A percentile compares a stretch with the other conserved stretches of the same genome.
These are phyloP conservation scores for Lates japonicus DNA, from an alignment of 2,797 vertebrate genomes.

Conservation along the genomic window DNA sequence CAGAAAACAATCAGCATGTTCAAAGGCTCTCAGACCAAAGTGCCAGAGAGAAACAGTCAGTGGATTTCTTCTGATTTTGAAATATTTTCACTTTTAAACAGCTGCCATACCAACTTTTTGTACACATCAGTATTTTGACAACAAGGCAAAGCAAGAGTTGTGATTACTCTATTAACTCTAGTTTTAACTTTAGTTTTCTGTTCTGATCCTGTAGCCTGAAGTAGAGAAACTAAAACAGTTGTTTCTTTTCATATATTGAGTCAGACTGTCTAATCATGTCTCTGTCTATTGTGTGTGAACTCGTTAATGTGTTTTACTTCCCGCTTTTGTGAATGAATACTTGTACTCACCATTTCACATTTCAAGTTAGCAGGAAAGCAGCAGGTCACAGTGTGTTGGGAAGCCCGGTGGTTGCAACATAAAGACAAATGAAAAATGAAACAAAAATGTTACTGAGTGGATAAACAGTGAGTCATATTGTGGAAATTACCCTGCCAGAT, in stretches of 20 bases:
- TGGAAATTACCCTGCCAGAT: background rate
- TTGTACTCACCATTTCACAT: constrained; percentile 74
- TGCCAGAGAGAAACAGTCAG: background rate
- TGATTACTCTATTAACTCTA: background rate
- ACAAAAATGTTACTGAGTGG: constrained; percentile 15
- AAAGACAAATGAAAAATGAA: constrained; percentile 39
- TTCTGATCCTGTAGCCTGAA: background rate
- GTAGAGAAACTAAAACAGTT: background rate
- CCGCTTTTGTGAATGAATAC: constrained; percentile 39
- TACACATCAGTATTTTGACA: background rate
- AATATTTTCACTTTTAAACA: constrained; percentile 7
- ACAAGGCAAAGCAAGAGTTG: background rate
- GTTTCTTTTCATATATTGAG: background rate
- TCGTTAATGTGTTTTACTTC: constrained; percentile 2
- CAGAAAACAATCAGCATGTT: constrained; percentile 37
- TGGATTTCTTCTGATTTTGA: background rate
- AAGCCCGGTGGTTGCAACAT: constrained; percentile 24
- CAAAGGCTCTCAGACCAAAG: constrained; percentile 13
- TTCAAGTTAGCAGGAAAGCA: constrained; percentile 29
- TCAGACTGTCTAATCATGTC: background rate
- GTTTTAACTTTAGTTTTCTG: background rate
- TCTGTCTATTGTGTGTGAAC: background rate
- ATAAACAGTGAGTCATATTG: background rate
- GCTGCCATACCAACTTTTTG: background rate
- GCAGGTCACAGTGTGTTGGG: constrained; percentile 40